Conservation (phyloP, 53 echinoderm and acorn worm genomes). For the Patiria pectinifera region DNA sequence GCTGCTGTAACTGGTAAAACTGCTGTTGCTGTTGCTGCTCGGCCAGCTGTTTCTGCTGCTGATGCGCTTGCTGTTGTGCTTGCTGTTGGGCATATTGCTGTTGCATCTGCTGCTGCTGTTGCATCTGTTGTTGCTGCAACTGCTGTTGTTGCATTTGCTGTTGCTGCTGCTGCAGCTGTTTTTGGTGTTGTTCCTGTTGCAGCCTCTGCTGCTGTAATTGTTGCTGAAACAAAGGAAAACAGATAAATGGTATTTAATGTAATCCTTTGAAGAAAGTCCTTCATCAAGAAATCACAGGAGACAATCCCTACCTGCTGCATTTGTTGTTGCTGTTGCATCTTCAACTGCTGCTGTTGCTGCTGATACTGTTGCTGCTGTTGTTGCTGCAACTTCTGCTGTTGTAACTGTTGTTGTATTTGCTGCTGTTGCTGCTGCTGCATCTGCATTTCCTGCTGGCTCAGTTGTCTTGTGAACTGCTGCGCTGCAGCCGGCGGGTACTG, state of each 20-base stretch:
- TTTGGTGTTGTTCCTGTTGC: conserved; percentile 51
- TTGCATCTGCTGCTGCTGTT: conserved; percentile 67
- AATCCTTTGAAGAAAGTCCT: not conserved
- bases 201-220: conserved; percentile 55
- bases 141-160: conserved; percentile 68
- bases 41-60: conserved; percentile 66
- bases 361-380: conserved; percentile 67
- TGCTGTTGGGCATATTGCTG: conserved; percentile 66
- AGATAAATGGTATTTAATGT: not conserved
- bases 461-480: conserved; percentile 51
- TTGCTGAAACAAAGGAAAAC: conserved; percentile 44
- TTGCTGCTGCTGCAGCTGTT: conserved; percentile 55
- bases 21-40: conserved; percentile 75
- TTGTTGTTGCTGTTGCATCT: conserved; percentile 64
- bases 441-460: conserved; percentile 64
- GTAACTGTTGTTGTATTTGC: conserved; percentile 71
- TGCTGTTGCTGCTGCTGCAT: conserved; percentile 59
- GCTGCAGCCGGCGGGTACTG: conserved; percentile 56
- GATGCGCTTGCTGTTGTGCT: conserved; percentile 57
- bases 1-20: conserved; percentile 69
- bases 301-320: conserved; percentile 14
- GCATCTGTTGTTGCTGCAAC: conserved; percentile 63
- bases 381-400: conserved; percentile 72
- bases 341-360: conserved; percentile 51
- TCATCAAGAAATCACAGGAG: not conserved